Evolutionary conservation across 2,888 invertebrate genomes (phyloP), one percentile per base, ranked within the genome.

Genomic region (Drosophila trichaetosa): DNA sequence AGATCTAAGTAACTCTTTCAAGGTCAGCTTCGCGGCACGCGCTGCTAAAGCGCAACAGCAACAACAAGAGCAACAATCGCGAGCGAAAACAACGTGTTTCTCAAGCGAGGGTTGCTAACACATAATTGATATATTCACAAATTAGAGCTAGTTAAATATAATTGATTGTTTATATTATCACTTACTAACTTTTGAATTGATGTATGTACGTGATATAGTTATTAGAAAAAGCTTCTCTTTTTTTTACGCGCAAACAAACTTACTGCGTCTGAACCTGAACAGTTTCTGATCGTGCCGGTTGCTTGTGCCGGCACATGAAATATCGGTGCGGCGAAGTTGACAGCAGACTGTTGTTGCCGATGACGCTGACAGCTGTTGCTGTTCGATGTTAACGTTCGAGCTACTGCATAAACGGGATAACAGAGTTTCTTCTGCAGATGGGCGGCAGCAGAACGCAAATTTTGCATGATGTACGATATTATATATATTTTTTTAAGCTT

Each of bases 231-330:
- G 24, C 7, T 46, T 24, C 10, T 8, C n/a, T n/a, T 16, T 24
- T 16, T 4, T 46, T 16, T 24, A 4, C 24, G 24, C 24, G 24
- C 1, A 24, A 8, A 46, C 46, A 46, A 24, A 80, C 79, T 79
- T 76, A 79, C 79, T 69, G 53, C 46, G n/a, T 3, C 40, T 48
- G 61, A 48, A 42, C 49, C 60, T 46, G 84, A 88, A 79, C 40
- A 69, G 63, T 51, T 60, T 89, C 89, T 85, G 84, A 79, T 81
- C 76, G 84, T 18, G n/a, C 42, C 2, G n/a, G 62, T 36, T 24
- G 65, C 24, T 24, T 58, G 18, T 38, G 36, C 16, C 48, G 48
- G 40, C 57, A 31, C 16, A 51, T 24, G 24, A 51, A 31, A n/a
- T 57, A 40, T 6, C 49, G 42, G 33, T 56, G 18, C 60, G 59